Percentiles rank a stretch among this genome's conserved stretches.
phyloP scores from a whole-genome alignment of 2,113 vertebrate genomes.

The Varanus komodoensis region DNA sequence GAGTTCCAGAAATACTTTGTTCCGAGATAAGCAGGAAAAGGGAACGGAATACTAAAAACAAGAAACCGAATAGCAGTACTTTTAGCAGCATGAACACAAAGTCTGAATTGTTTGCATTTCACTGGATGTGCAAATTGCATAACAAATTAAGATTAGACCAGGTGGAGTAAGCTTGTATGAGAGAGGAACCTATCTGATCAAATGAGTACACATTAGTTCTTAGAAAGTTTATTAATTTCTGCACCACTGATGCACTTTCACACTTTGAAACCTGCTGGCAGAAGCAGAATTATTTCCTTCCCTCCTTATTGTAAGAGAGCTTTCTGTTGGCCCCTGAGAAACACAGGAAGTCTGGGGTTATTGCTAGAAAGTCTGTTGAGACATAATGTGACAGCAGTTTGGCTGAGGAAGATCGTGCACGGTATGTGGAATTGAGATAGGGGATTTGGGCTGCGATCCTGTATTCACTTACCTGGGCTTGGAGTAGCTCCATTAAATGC shows the following conservation, averaged over 20 bases:
- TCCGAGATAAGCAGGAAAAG: neutral
- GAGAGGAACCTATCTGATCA: conserved; percentile 15
- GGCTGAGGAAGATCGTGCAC: neutral
- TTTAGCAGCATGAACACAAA: neutral
- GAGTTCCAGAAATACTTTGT: neutral
- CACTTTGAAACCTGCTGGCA: conserved; percentile 21
- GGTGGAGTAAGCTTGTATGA: conserved; percentile 18
- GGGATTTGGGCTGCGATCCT: neutral
- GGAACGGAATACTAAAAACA: conserved; percentile 14
- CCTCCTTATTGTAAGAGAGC: rapidly evolving
- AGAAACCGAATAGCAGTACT: neutral
- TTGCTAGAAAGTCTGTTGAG: neutral
- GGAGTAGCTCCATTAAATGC: neutral
- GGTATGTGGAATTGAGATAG: rapidly evolving
- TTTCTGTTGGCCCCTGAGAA: rapidly evolving
- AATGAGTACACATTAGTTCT: neutral
- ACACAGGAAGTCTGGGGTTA: conserved; percentile 47
- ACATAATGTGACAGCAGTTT: neutral
- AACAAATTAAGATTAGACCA: conserved; percentile 17
- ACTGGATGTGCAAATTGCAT: conserved; percentile 21
- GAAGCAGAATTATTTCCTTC: neutral
- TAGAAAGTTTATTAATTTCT: neutral
- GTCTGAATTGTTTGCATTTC: conserved; percentile 28
- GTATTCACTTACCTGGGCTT: neutral
- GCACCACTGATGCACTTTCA: neutral